These are phyloP conservation scores for Sinopyrophorus schimmeli DNA, from an alignment of 2,888 invertebrate species.

Conservation along the genomic window DNA sequence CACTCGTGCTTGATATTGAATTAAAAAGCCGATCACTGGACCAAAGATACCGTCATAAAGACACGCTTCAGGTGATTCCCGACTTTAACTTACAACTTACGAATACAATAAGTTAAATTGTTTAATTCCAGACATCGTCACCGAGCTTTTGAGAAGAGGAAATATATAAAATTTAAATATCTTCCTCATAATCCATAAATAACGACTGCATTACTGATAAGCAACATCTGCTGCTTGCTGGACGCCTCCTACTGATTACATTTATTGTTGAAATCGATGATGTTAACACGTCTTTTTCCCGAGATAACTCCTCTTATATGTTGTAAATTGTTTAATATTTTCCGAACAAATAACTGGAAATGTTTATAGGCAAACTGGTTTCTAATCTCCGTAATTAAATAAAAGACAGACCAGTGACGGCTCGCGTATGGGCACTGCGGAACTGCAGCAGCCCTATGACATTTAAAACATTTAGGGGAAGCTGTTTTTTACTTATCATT, in stretches of 20 bases:
- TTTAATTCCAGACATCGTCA: conserved; percentile 6
- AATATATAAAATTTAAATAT: conserved; percentile 14
- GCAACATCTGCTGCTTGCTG: conserved; percentile 10
- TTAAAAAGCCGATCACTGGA: conserved; percentile 30
- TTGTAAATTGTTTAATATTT: conserved; percentile 12
- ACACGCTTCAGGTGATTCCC: conserved; percentile 22
- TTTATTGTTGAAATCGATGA: conserved; percentile 1
- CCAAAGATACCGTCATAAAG: conserved; percentile 29
- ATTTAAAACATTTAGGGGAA: too few relatives aligned
- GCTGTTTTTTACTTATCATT: too few relatives aligned
- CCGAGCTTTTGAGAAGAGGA: conserved; percentile 7
- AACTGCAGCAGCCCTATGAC: too few relatives aligned
- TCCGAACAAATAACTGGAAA: too few relatives aligned
- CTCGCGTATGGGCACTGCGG: too few relatives aligned
- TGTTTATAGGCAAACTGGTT: too few relatives aligned
- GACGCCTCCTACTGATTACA: conserved; percentile 6
- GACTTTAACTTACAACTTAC: conserved; percentile 8
- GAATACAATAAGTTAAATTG: conserved; percentile 9
- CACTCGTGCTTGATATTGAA: conserved; percentile 20
- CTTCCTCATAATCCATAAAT: conserved; percentile 8
- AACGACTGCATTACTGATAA: conserved; percentile 2
- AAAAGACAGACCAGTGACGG: too few relatives aligned
- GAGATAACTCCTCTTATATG: conserved; percentile 1
- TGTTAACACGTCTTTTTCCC: neutral
- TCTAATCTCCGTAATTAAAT: neutral